These are phyloP conservation scores for Metaphire vulgaris DNA, from an alignment of 1,140 invertebrate genomes.

Conservation along the genomic window DNA sequence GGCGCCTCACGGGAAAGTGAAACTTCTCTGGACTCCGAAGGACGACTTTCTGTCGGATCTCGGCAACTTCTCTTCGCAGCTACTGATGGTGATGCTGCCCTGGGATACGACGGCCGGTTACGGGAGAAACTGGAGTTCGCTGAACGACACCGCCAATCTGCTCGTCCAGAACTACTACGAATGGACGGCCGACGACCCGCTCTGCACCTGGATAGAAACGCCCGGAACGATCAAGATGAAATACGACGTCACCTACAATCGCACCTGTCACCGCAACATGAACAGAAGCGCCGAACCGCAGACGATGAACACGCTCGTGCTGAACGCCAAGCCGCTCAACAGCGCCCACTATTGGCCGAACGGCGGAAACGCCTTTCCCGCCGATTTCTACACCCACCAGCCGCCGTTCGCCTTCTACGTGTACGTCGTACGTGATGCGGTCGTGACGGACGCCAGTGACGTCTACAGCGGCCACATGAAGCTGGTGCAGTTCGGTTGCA, in stretches of 20 bases:
- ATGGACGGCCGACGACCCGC: constrained; percentile 23
- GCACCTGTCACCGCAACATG: constrained; percentile 9
- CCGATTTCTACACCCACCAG: constrained; percentile 9
- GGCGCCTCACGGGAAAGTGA: too few species aligned
- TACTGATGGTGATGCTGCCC: too few species aligned
- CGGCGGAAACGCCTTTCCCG: constrained; percentile 19
- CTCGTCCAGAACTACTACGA: constrained; percentile 18
- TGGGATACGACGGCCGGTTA: too few species aligned
- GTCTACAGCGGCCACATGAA: constrained; percentile 22
- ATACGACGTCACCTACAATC: constrained; percentile 26
- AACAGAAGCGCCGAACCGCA: background rate
- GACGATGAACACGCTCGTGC: constrained; percentile 17
- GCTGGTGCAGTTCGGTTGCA: constrained; percentile 24
- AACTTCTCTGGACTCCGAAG: too few species aligned
- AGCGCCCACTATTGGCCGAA: constrained; percentile 26
- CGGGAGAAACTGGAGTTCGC: constrained; percentile 4
- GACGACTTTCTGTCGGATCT: too few species aligned
- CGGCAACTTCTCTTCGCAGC: too few species aligned
- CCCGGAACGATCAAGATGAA: constrained; percentile 19
- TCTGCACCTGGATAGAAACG: constrained; percentile 25
- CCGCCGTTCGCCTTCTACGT: constrained; percentile 18
- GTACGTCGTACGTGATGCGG: constrained; percentile 19
- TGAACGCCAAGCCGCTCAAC: constrained; percentile 28
- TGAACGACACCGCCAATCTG: constrained; percentile 12
- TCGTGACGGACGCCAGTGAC: constrained; percentile 19